Percentiles rank a stretch among this genome's conserved stretches.
Conservation (phyloP, 2,888 invertebrate genomes). For the Thelaira solivaga region DNA sequence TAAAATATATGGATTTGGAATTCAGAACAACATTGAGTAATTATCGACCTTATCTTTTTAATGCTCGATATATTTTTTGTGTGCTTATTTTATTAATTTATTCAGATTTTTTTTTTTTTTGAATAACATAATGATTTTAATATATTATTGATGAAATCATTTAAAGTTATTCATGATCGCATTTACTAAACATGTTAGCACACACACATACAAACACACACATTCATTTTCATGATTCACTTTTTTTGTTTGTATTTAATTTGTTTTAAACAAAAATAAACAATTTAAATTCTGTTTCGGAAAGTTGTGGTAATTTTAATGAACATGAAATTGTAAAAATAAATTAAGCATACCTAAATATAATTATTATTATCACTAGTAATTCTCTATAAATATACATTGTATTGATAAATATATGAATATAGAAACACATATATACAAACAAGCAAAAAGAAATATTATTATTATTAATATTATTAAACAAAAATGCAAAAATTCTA, state of each 20-base stretch:
- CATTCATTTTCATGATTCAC: too few species aligned
- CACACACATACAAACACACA: background rate
- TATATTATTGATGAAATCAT: constrained; percentile 26
- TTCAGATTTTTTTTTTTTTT: background rate
- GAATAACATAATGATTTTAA: background rate
- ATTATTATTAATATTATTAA: constrained; percentile 17
- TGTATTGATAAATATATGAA: constrained; percentile 22
- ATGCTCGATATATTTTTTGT: too few species aligned
- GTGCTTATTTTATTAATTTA: too few species aligned
- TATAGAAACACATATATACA: too few species aligned
- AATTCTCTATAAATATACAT: constrained; percentile 35
- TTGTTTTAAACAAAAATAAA: constrained; percentile 2
- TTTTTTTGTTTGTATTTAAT: constrained; percentile 15
- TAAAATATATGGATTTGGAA: too few species aligned
- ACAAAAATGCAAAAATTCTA: constrained; percentile 38
- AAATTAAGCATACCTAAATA: constrained; percentile 42
- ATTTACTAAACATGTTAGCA: background rate
- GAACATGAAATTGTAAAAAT: constrained; percentile 48
- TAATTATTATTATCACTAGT: constrained; percentile 29
- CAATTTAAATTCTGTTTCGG: too few species aligned
- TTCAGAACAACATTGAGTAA: too few species aligned
- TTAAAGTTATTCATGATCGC: background rate
- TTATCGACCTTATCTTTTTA: too few species aligned
- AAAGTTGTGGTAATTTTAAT: constrained; percentile 45
- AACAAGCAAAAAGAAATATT: too few species aligned